phyloP scores from a whole-genome alignment of 2,113 vertebrate species.

The Uria lomvia region DNA sequence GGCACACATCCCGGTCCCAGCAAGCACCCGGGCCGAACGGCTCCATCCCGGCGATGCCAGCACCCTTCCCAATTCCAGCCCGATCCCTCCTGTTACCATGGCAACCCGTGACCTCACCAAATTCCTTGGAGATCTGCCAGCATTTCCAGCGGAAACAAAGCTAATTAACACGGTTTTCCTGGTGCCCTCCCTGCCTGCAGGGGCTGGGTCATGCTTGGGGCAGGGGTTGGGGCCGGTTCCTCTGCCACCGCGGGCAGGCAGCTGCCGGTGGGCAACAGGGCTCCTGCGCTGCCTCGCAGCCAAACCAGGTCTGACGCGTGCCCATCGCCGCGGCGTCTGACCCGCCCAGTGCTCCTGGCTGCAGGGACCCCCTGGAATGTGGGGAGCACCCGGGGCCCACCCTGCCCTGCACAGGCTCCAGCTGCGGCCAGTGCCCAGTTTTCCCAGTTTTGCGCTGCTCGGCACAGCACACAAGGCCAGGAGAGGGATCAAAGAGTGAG shows the following conservation, averaged over 20 bases:
- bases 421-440: background rate
- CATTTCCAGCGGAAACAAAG: background rate
- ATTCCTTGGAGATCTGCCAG: background rate
- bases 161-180: background rate
- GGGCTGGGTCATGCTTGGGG: background rate
- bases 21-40: background rate
- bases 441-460: background rate
- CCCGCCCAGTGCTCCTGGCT: background rate
- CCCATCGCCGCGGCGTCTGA: accelerated
- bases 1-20: background rate
- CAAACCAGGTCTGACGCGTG: accelerated
- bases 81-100: slow-evolving; percentile 15
- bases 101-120: slow-evolving; percentile 48
- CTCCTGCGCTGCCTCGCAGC: accelerated
- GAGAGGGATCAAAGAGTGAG: background rate
- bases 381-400: background rate
- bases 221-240: background rate
- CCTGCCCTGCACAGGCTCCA: background rate
- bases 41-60: background rate
- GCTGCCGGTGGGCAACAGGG: background rate
- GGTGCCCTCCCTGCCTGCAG: background rate
- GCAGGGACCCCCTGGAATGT: accelerated
- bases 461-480: background rate
- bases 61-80: slow-evolving; percentile 43
- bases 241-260: background rate